phyloP scores from a whole-genome alignment of 1,140 invertebrate genomes.

The Subanguina moxae region DNA sequence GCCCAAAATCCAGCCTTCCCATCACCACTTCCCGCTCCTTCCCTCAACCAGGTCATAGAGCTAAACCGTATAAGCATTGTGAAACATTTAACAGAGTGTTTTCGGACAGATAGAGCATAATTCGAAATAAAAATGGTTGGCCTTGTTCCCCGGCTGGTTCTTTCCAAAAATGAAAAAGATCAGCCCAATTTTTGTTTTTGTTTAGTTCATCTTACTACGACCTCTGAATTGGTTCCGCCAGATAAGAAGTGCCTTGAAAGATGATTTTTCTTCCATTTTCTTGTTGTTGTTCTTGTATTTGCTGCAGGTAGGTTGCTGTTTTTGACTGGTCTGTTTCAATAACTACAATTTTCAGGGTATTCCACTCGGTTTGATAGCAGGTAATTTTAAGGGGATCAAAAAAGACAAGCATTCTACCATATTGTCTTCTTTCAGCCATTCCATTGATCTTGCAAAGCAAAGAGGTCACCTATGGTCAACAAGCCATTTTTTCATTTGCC shows the following conservation, averaged over 20 bases:
- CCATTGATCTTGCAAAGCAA: conserved; percentile 90
- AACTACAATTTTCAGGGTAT: conserved; percentile 73
- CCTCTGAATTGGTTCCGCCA: conserved; percentile 34
- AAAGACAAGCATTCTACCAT: no score
- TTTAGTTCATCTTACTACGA: conserved; percentile 36
- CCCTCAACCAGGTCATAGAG: no score
- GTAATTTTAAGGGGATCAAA: no score
- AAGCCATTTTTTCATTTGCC: conserved; percentile 97
- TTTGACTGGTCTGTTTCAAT: background rate
- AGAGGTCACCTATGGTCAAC: conserved; percentile 80
- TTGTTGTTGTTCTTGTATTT: conserved; percentile 55
- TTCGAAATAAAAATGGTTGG: no score
- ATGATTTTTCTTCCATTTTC: conserved; percentile 55
- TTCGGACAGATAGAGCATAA: no score
- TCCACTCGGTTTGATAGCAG: conserved; percentile 77
- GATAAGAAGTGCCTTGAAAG: conserved; percentile 50
- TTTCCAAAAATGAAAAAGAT: no score
- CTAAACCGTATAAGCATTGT: no score
- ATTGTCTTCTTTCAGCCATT: conserved; percentile 72
- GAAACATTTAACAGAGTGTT: no score
- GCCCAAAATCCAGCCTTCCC: no score
- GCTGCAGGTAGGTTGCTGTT: conserved; percentile 44
- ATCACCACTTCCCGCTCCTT: no score
- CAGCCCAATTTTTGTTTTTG: background rate
- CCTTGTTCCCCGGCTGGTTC: no score